phyloP scores from a whole-genome alignment of 2,797 vertebrate genomes.

The Anas bernieri region DNA sequence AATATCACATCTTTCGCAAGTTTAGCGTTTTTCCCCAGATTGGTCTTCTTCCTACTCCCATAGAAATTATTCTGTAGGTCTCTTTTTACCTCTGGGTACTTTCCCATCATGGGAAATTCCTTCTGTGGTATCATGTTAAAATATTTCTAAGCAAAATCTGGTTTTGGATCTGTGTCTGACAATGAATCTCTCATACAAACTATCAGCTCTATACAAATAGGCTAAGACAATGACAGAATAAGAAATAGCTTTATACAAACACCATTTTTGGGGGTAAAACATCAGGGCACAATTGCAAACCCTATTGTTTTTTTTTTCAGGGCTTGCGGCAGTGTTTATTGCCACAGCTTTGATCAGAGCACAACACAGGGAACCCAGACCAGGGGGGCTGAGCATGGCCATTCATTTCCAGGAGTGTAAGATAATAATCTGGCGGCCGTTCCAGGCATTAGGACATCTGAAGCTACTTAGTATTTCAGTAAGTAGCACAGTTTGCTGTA shows the following conservation, averaged over 20 bases:
- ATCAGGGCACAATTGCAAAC: neutral
- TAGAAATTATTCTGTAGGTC: neutral
- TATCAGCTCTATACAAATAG: neutral
- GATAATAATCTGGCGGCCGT: conserved; percentile 23
- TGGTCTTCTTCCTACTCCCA: neutral
- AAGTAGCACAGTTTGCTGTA: neutral
- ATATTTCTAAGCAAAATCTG: neutral
- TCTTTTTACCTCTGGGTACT: neutral
- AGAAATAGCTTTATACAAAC: conserved; percentile 11
- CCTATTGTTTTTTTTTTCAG: neutral
- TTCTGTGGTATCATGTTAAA: neutral
- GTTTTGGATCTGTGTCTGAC: neutral
- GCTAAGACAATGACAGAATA: neutral
- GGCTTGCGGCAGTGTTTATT: neutral
- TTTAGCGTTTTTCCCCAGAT: neutral
- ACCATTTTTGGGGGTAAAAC: neutral
- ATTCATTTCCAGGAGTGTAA: neutral
- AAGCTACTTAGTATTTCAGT: conserved; percentile 43
- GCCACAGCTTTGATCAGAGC: neutral
- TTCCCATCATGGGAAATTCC: neutral
- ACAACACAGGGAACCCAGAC: neutral
- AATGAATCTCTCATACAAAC: neutral
- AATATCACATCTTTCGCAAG: neutral
- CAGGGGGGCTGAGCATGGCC: neutral
- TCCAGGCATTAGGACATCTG: conserved; percentile 40